phyloP scores from a whole-genome alignment of 2,888 invertebrate species.

The Dorcus hopei region DNA sequence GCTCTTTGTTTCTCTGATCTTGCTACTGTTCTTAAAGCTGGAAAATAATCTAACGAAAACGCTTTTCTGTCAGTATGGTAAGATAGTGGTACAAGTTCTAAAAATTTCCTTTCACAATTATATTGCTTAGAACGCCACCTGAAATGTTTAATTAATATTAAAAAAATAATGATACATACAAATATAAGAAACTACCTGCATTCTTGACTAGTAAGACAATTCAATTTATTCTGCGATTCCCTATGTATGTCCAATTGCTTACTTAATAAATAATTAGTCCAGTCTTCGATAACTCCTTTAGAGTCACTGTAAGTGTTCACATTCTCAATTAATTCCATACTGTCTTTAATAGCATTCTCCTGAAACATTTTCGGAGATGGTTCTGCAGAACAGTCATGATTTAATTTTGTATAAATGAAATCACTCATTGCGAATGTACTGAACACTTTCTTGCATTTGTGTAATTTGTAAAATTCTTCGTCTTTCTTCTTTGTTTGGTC shows the following conservation, averaged over 20 bases:
- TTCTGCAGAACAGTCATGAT: conserved; percentile 24
- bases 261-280: conserved; percentile 11
- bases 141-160: conserved; percentile 26
- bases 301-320: conserved; percentile 7
- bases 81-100: conserved; percentile 52
- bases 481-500: neutral
- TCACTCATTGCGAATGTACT: conserved; percentile 17
- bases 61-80: conserved; percentile 55
- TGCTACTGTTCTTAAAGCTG: conserved; percentile 65
- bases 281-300: conserved; percentile 14
- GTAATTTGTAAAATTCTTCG: no score
- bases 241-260: conserved; percentile 3
- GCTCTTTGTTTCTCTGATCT: conserved; percentile 64
- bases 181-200: conserved; percentile 28
- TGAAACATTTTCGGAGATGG: conserved; percentile 34
- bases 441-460: no score
- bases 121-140: conserved; percentile 51
- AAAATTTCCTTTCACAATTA: conserved; percentile 49
- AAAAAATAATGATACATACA: conserved; percentile 36
- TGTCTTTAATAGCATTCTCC: conserved; percentile 38
- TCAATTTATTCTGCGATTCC: conserved; percentile 20
- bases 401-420: conserved; percentile 32
- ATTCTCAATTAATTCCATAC: conserved; percentile 34
- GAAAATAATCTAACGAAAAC: conserved; percentile 66
- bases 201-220: conserved; percentile 30